phyloP scores from a whole-genome alignment of 2,113 vertebrate genomes.

The Suricata suricatta region DNA sequence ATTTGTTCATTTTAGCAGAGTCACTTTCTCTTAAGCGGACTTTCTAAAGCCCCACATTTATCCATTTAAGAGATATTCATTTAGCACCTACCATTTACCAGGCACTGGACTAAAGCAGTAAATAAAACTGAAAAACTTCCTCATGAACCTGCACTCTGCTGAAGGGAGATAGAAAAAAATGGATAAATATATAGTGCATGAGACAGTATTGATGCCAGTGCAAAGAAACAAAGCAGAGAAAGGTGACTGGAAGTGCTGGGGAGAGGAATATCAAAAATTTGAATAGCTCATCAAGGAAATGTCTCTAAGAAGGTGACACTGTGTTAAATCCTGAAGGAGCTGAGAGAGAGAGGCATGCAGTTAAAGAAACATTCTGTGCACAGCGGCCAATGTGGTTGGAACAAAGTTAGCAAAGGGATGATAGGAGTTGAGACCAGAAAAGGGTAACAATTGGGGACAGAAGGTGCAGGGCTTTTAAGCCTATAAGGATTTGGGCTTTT shows the following conservation, averaged over 20 bases:
- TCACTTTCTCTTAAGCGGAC: background rate
- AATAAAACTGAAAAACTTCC: background rate
- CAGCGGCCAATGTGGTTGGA: background rate
- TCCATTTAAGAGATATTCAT: background rate
- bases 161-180: background rate
- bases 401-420: background rate
- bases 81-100: background rate
- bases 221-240: background rate
- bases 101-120: background rate
- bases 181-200: background rate
- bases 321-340: background rate
- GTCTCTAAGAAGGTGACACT: background rate
- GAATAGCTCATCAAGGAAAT: background rate
- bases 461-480: no score
- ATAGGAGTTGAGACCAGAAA: background rate
- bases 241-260: no score
- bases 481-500: background rate
- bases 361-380: rapidly evolving
- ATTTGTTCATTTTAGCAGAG: background rate
- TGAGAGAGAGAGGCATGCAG: background rate
- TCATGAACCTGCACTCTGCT: background rate
- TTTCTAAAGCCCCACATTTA: background rate
- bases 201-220: background rate
- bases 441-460: rapidly evolving
- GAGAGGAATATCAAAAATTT: background rate